These are phyloP conservation scores for Ptilorrhoa leucosticta DNA, from an alignment of 2,113 vertebrate genomes.

Conservation along the genomic window DNA sequence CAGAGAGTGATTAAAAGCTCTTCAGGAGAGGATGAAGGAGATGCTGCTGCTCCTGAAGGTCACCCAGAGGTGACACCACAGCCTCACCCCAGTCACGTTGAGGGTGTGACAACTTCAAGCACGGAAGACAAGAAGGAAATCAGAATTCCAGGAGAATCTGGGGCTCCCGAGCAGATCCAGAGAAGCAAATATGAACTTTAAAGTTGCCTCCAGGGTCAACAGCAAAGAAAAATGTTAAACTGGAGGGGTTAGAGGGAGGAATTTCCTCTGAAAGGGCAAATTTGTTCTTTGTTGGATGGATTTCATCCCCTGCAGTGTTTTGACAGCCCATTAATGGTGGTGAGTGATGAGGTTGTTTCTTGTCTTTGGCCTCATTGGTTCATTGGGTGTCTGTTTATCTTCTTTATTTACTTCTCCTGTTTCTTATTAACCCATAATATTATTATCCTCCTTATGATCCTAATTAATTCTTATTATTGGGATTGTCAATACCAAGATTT, in stretches of 20 bases:
- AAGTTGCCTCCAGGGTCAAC: background rate
- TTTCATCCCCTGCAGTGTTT: background rate
- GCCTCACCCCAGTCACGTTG: background rate
- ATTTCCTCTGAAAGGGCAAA: background rate
- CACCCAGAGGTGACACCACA: background rate
- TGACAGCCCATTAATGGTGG: background rate
- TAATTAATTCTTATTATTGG: background rate
- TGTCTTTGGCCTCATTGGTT: background rate
- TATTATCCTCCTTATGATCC: background rate
- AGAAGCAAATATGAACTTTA: fast-evolving
- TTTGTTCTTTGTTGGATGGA: background rate
- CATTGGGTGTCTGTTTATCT: background rate
- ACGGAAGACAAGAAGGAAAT: fast-evolving
- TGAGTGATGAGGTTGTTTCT: background rate
- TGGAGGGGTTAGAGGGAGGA: background rate
- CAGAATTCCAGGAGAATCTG: background rate
- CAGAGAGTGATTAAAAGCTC: background rate
- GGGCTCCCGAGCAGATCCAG: background rate
- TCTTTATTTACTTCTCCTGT: background rate
- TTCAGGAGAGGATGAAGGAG: background rate
- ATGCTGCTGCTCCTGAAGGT: background rate
- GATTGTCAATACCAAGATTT: background rate
- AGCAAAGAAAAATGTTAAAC: background rate
- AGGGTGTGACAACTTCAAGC: background rate
- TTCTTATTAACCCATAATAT: background rate